Evolutionary conservation across 1,140 invertebrate genomes (phyloP), one percentile per base, ranked within the genome.

Genomic region (Drosophila takahashii): DNA sequence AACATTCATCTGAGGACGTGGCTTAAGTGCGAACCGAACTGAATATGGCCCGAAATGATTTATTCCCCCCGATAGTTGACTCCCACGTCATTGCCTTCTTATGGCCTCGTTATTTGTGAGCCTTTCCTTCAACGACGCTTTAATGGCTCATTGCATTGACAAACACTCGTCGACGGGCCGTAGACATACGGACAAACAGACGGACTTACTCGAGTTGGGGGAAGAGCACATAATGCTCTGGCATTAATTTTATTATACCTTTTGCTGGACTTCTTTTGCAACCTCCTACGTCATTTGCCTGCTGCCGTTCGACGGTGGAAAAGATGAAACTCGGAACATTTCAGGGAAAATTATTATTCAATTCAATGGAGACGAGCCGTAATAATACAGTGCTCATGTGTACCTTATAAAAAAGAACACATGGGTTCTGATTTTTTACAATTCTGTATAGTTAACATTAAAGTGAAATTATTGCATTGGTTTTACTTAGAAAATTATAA

Each of bases 201-300:
- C 8, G 57, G 6, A 26, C 32, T n/a, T 10, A 8, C 34, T 64
- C 16, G 44, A 18, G 15, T 39, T 6, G 32, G 34, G 15, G 11
- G 64, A 51, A 65, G 54, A 57, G 72, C 41, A 70, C 53, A 65
- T 76, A 83, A 77, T 78, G 61, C 53, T 39, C 60, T 22, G 58
- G 65, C 75, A 86, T 87, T 73, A 72, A 89, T 89, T 83, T 87
- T 87, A 89, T 87, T 72, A 64, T 71, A 53, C 87, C 61, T 83
- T 76, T 50, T 73, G 60, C 44, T 51, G 48, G 48, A 50, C 29
- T 53, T 51, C 54, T 71, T 80, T 67, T 11, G 13, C 62, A 7
- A 32, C 39, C 41, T 44, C 66, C 72, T 64, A 51, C 79, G 52
- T 34, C 74, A 57, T 59, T 74, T 78, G 34, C 53, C 27, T 59